A percentile compares a stretch with the other conserved stretches of the same genome.
phyloP scores from a whole-genome alignment of 2,888 invertebrate species.

The Rhamphomyia laevipes region DNA sequence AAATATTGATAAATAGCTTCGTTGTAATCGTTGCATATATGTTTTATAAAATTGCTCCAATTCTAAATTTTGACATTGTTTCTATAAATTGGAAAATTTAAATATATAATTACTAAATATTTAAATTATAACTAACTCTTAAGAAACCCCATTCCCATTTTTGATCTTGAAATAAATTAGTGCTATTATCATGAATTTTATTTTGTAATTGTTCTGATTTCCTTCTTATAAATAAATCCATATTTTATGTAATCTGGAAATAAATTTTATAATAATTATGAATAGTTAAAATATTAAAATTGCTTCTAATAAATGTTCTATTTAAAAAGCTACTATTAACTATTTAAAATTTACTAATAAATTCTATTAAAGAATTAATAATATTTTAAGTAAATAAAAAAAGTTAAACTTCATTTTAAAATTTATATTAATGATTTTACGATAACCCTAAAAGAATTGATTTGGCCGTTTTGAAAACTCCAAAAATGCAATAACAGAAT shows the following conservation, averaged over 20 bases:
- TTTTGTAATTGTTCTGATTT: conserved; percentile 15
- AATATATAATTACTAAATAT: conserved; percentile 11
- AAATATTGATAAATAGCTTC: conserved; percentile 66
- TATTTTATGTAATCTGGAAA: conserved; percentile 1
- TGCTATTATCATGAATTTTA: conserved; percentile 9
- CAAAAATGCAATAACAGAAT: too few species aligned
- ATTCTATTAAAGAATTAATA: too few species aligned
- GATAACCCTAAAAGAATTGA: too few species aligned
- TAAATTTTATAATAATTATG: too few species aligned
- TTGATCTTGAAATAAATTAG: conserved; percentile 24
- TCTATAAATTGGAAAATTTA: conserved; percentile 42
- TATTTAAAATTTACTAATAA: too few species aligned
- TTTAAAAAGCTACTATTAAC: too few species aligned
- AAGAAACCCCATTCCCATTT: conserved; percentile 38
- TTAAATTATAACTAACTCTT: conserved; percentile 22
- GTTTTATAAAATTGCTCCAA: conserved; percentile 61
- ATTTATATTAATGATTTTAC: too few species aligned
- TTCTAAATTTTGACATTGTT: conserved; percentile 62
- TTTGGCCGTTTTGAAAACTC: too few species aligned
- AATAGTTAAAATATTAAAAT: too few species aligned
- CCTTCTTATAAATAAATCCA: conserved; percentile 15
- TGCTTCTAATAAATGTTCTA: too few species aligned
- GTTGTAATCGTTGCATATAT: conserved; percentile 65
- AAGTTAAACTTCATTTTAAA: too few species aligned
- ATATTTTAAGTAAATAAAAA: too few species aligned